Evolutionary conservation across 2,888 invertebrate genomes (phyloP).

Genomic region (Calephelis perditalis): DNA sequence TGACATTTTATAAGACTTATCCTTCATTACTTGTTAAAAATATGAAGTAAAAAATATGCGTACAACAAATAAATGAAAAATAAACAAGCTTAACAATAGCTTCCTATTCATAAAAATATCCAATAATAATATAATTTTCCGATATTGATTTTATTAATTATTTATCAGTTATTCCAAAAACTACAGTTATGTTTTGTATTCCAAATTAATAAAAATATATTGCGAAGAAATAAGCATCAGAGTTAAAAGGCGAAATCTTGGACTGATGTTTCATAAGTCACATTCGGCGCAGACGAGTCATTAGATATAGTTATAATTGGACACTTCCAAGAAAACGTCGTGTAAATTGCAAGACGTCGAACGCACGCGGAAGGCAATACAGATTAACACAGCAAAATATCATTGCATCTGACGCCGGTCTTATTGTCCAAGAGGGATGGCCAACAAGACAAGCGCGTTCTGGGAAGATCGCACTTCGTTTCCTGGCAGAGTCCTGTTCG

Average conservation of each 20-base stretch:
- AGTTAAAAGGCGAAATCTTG: neutral
- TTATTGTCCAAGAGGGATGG: conserved; percentile 44
- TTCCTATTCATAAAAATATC: too few species aligned
- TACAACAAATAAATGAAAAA: too few species aligned
- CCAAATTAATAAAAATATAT: too few species aligned
- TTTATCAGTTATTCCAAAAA: too few species aligned
- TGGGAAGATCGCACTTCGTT: conserved; percentile 47
- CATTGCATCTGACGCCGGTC: conserved; percentile 33
- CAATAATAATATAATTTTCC: too few species aligned
- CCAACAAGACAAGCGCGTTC: conserved; percentile 44
- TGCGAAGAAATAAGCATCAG: neutral
- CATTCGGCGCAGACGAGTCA: neutral
- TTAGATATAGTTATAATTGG: conserved; percentile 9
- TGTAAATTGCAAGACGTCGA: conserved; percentile 13
- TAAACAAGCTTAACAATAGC: too few species aligned
- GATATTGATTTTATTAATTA: too few species aligned
- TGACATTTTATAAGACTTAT: too few species aligned
- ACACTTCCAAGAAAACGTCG: conserved; percentile 11
- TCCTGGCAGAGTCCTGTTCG: conserved; percentile 48
- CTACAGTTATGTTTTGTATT: too few species aligned
- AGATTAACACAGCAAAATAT: conserved; percentile 24
- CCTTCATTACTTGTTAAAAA: too few species aligned
- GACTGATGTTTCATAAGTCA: neutral
- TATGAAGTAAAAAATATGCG: too few species aligned
- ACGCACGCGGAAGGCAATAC: conserved; percentile 26